A percentile compares a stretch with the other conserved stretches of the same genome.
These are phyloP conservation scores for Setophaga petechia DNA, from an alignment of 2,113 vertebrate species.

Conservation along the genomic window DNA sequence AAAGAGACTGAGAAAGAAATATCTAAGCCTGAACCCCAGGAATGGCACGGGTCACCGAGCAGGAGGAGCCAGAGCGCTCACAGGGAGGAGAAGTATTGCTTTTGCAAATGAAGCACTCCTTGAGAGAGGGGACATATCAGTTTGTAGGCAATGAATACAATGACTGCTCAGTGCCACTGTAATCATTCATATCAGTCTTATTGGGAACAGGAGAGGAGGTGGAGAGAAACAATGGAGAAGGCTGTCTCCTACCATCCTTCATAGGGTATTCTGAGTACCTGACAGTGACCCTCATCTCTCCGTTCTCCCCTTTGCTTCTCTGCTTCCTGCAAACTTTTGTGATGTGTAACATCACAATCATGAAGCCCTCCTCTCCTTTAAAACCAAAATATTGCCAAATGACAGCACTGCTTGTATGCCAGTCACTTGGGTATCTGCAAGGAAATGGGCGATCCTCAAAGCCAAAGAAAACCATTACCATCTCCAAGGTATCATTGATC, in stretches of 20 bases:
- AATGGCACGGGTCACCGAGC: neutral
- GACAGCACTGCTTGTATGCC: neutral
- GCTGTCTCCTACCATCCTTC: neutral
- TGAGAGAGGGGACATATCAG: fast-evolving
- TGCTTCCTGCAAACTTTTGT: neutral
- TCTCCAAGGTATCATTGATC: neutral
- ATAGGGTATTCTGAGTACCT: neutral
- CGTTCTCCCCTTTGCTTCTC: neutral
- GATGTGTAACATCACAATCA: neutral
- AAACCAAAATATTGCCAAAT: neutral
- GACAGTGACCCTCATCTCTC: neutral
- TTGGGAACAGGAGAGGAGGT: neutral
- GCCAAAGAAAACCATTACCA: slow-evolving; percentile 17
- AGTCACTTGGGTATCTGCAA: neutral
- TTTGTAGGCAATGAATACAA: neutral
- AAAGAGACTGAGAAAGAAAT: neutral
- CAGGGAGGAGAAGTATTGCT: neutral
- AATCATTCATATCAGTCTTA: neutral
- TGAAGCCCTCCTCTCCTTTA: neutral
- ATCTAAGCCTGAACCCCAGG: neutral
- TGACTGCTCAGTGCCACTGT: neutral
- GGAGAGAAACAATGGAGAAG: neutral
- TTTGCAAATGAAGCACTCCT: neutral
- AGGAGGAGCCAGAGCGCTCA: neutral
- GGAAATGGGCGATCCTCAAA: neutral